A percentile compares a stretch with the other conserved stretches of the same genome.
Conservation (phyloP, 2,888 invertebrate species). For the Noctua janthina region DNA sequence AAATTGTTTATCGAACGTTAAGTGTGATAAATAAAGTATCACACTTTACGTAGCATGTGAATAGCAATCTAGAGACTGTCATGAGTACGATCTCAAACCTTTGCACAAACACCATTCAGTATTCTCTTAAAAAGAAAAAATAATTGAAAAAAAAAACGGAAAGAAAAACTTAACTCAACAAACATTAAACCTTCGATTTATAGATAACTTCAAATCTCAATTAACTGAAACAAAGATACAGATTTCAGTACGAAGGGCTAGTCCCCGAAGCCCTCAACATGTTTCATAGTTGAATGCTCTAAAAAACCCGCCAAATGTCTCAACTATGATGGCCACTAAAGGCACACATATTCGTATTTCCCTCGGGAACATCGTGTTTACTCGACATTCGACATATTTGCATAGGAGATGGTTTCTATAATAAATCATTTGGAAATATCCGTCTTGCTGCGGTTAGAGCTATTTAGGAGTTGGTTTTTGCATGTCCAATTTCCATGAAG, state of each 20-base stretch:
- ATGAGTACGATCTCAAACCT: background rate
- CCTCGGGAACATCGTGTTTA: conserved; percentile 37
- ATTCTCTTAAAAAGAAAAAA: no score
- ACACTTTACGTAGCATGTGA: no score
- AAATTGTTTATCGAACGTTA: no score
- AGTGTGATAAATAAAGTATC: no score
- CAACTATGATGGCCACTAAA: background rate
- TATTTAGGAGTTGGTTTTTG: background rate
- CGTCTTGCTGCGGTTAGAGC: background rate
- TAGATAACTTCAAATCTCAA: background rate
- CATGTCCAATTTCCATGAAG: background rate
- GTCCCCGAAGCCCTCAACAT: background rate
- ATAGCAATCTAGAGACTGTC: background rate
- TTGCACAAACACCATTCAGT: no score
- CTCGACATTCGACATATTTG: conserved; percentile 47
- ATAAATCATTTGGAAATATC: conserved; percentile 38
- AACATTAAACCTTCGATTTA: background rate
- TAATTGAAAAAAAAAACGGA: background rate
- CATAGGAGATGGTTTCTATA: conserved; percentile 37
- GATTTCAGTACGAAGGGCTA: background rate
- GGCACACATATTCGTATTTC: conserved; percentile 42
- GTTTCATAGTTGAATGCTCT: conserved; percentile 7
- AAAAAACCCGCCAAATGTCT: conserved; percentile 2
- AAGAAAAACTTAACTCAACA: background rate
- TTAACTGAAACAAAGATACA: background rate